Evolutionary conservation across 2,888 invertebrate species (phyloP), one percentile per base, ranked within the genome.

Genomic region (Psylliodes chrysocephalus): DNA sequence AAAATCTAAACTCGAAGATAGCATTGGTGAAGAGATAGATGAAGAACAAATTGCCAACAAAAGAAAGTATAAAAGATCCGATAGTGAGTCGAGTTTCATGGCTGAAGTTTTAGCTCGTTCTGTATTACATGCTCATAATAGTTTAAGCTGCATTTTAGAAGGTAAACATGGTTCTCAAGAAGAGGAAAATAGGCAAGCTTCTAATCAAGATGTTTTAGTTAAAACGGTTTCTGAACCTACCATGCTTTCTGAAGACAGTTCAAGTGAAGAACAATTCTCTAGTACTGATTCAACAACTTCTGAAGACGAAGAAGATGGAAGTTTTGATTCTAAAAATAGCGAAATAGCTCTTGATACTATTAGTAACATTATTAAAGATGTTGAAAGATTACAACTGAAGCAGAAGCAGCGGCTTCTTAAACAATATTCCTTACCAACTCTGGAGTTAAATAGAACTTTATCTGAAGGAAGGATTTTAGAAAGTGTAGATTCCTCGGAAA

Each of bases 61-160:
- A 63, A 85, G 82, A 68, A 78, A 84, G 5, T 72, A 71, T 65
- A 85, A 85, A 71, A 82, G 85, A 73, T 75, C 82, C 1, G 66
- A 70, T 53, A 86, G 85, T 30, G 85, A 86, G 71, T 76, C 77
- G 8, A 86, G 86, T 55, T 86, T 87, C 0, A 89, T 91, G 86
- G 89, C 89, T 0, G 87, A 90, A 10, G 83, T 90, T 47, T 80
- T 91, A 14, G 90, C 90, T 6, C 84, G 88, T 65, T 89, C 90
- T 1, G 86, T 90, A 1, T 85, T 88, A 70, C 85, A 86, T 60
- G 87, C 85, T 2, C 86, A 86, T 42, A 86, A 86, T 2, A 86
- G 86, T 75, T 81, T 88, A 12, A 86, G 86, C 65, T 85, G 86
- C 71, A 88, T 88, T 42, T 83, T 85, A 4, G 88, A 88, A 75